Conservation (phyloP, 1,140 invertebrate species). For the Saccostrea glomerata region DNA sequence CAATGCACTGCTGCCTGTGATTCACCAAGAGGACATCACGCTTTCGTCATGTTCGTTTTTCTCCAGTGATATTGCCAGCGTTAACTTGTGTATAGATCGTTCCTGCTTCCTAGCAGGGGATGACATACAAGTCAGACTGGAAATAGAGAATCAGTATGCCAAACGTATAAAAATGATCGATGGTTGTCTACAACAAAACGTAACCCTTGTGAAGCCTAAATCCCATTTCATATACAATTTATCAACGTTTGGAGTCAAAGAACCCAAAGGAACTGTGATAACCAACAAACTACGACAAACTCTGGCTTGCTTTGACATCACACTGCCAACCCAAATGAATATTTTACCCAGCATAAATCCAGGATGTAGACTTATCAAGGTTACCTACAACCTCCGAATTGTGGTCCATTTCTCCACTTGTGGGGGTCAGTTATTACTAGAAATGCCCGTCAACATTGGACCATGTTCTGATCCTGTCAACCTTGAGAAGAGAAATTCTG, state of each 20-base stretch:
- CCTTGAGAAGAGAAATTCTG: constrained; percentile 62
- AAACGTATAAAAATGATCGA: constrained; percentile 63
- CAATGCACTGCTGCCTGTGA: constrained; percentile 59
- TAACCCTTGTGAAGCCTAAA: constrained; percentile 55
- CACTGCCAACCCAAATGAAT: constrained; percentile 63
- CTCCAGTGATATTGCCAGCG: constrained; percentile 51
- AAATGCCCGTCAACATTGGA: constrained; percentile 70
- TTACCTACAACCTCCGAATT: constrained; percentile 66
- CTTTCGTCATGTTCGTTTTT: constrained; percentile 54
- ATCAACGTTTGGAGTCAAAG: constrained; percentile 53
- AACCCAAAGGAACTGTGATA: constrained; percentile 57
- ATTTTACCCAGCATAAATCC: constrained; percentile 67
- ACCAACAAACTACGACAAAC: constrained; percentile 53
- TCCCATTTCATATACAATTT: constrained; percentile 58
- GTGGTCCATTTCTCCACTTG: constrained; percentile 65
- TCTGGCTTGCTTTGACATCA: constrained; percentile 60
- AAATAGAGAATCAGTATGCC: constrained; percentile 52
- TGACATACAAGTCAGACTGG: constrained; percentile 67
- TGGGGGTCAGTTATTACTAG: constrained; percentile 67
- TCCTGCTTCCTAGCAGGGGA: constrained; percentile 71
- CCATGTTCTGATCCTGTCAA: constrained; percentile 65
- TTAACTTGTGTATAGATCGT: constrained; percentile 65
- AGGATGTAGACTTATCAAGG: constrained; percentile 62
- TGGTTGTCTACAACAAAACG: constrained; percentile 63
- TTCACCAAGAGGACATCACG: constrained; percentile 61